Evolutionary conservation across 1,140 invertebrate genomes (phyloP).

Genomic region (Drosophila truncata): DNA sequence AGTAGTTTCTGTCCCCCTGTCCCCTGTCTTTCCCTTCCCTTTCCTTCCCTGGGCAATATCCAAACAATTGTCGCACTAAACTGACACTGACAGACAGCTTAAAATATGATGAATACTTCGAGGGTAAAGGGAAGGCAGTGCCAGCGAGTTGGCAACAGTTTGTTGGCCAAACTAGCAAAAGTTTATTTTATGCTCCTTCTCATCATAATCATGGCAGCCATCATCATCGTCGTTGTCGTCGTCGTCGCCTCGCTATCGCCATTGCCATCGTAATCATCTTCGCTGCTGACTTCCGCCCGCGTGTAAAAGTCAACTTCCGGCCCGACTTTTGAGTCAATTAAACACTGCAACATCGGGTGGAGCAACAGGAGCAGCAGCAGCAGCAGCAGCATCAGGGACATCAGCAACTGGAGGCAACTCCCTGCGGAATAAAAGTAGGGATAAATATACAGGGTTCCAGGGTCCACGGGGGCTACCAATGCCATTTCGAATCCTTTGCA

Average conservation of each 20-base stretch:
- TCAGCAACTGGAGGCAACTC: conserved; percentile 2
- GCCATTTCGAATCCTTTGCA: conserved; percentile 15
- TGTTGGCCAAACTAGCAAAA: conserved; percentile 66
- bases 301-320: conserved; percentile 72
- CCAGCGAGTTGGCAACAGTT: conserved; percentile 54
- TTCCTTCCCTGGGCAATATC: conserved; percentile 40
- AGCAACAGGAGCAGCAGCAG: conserved; percentile 7
- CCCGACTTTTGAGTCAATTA: conserved; percentile 73
- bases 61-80: conserved; percentile 73
- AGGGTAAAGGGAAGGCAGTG: background rate
- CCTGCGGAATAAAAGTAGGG: conserved; percentile 11
- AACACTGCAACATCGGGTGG: conserved; percentile 58
- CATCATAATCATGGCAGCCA: conserved; percentile 38
- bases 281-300: conserved; percentile 62
- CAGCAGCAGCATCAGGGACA: conserved; percentile 17
- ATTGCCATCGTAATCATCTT: conserved; percentile 29
- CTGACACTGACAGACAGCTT: conserved; percentile 62
- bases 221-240: conserved; percentile 11
- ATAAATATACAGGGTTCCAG: conserved; percentile 7
- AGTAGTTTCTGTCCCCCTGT: conserved; percentile 31
- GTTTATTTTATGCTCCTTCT: conserved; percentile 56
- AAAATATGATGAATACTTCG: conserved; percentile 60
- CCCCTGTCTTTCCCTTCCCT: background rate
- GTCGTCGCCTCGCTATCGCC: conserved; percentile 1
- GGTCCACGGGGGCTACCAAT: background rate